These are phyloP conservation scores for Odontothrips loti DNA, from an alignment of 2,888 invertebrate genomes.

Conservation along the genomic window DNA sequence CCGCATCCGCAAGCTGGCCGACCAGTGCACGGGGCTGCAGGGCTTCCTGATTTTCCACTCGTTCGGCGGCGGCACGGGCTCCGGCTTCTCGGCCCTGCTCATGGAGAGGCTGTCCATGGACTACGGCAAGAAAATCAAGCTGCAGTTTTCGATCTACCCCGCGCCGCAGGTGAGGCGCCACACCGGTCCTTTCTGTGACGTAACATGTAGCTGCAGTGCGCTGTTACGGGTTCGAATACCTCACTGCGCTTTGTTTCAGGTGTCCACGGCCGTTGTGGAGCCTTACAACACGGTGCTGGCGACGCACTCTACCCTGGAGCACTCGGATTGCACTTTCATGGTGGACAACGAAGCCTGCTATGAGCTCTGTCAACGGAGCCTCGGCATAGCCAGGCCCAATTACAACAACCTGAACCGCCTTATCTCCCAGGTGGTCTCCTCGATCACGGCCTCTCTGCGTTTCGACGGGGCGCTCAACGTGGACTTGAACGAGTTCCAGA, in stretches of 20 bases:
- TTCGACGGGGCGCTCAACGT: constrained; percentile 61
- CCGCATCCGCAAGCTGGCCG: constrained; percentile 53
- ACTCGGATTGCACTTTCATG: constrained; percentile 62
- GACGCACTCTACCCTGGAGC: constrained; percentile 58
- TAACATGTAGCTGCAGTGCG: background rate
- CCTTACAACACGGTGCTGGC: constrained; percentile 59
- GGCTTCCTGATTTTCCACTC: constrained; percentile 63
- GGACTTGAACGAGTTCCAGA: constrained; percentile 60
- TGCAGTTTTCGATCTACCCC: constrained; percentile 63
- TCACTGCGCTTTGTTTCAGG: constrained; percentile 22
- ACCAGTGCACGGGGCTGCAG: constrained; percentile 56
- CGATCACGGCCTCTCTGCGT: constrained; percentile 57
- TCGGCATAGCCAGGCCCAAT: constrained; percentile 57
- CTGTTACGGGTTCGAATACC: background rate
- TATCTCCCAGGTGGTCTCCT: constrained; percentile 75
- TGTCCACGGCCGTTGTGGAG: constrained; percentile 47
- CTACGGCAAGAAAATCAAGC: constrained; percentile 62
- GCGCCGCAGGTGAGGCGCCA: constrained; percentile 52
- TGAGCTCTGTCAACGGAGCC: constrained; percentile 56
- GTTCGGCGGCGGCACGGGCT: constrained; percentile 59
- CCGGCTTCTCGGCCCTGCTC: constrained; percentile 61
- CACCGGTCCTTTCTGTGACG: background rate
- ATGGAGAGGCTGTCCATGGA: constrained; percentile 64
- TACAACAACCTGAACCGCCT: constrained; percentile 60
- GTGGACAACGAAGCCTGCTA: constrained; percentile 53